Evolutionary conservation across 2,113 vertebrate species (phyloP).

Genomic region (Chrysemys picta): DNA sequence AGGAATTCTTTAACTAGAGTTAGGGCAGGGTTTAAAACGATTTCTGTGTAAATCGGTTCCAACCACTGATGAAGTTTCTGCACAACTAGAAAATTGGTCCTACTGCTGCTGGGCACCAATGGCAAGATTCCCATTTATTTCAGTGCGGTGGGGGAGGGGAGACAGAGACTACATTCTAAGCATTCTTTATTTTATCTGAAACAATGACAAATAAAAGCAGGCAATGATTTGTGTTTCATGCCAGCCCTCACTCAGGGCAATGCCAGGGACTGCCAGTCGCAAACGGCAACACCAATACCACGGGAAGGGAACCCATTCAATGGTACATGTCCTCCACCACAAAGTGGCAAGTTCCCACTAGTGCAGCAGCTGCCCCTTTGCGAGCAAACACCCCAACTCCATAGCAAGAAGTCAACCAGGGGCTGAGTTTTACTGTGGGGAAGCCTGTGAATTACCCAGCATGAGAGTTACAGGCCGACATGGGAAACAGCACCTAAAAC

Average conservation of each 20-base stretch:
- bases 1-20: not conserved
- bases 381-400: not conserved
- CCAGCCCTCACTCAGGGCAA: not conserved
- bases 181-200: not conserved
- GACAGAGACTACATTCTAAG: not conserved
- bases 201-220: not conserved
- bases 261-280: not conserved
- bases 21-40: not conserved
- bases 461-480: not conserved
- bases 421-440: not conserved
- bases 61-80: not conserved
- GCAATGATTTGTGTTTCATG: not conserved
- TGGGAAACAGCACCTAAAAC: not conserved
- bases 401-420: not conserved
- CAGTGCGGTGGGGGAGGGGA: too few relatives aligned
- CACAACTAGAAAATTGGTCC: not conserved
- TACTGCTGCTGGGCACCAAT: not conserved
- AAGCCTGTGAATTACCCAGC: not conserved
- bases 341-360: not conserved
- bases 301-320: fast-evolving
- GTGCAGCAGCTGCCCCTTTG: not conserved
- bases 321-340: fast-evolving
- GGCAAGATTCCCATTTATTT: not conserved
- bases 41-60: not conserved
- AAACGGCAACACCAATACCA: not conserved